These are phyloP conservation scores for Typhlomys cinereus DNA, from an alignment of 2,113 vertebrate species.

Conservation along the genomic window DNA sequence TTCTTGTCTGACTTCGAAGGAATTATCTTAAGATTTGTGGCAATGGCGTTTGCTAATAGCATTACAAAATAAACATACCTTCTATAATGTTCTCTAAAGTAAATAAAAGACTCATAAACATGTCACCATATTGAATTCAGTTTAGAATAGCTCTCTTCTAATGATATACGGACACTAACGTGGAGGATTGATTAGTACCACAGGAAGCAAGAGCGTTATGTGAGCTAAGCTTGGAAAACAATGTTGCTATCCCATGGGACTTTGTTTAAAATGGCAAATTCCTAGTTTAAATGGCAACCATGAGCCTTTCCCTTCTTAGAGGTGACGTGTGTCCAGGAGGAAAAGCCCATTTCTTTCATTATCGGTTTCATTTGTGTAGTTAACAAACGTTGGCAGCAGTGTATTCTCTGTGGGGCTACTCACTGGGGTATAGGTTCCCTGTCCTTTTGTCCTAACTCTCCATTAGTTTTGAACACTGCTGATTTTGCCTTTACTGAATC, in stretches of 20 bases:
- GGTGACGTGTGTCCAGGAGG: background rate
- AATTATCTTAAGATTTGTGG: constrained; percentile 71
- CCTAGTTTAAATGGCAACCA: background rate
- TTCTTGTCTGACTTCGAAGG: constrained; percentile 42
- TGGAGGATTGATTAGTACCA: constrained; percentile 69
- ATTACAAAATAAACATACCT: constrained; percentile 70
- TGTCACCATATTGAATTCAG: constrained; percentile 73
- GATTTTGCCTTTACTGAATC: background rate
- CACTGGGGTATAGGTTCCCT: background rate
- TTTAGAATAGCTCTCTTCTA: constrained; percentile 74
- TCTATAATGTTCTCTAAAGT: constrained; percentile 72
- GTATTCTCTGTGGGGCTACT: background rate
- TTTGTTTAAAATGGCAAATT: constrained; percentile 42
- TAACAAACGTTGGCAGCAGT: background rate
- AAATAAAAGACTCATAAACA: constrained; percentile 79
- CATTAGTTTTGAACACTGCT: background rate
- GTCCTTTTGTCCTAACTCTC: background rate
- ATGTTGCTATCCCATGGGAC: background rate
- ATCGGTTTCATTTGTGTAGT: background rate
- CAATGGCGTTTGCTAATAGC: constrained; percentile 69
- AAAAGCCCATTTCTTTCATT: background rate
- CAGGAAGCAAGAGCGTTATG: constrained; percentile 14
- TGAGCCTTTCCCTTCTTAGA: background rate
- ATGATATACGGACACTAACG: constrained; percentile 64
- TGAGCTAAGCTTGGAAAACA: constrained; percentile 37